phyloP scores from a whole-genome alignment of 2,113 vertebrate genomes.

The Genyomyrus donnyi region DNA sequence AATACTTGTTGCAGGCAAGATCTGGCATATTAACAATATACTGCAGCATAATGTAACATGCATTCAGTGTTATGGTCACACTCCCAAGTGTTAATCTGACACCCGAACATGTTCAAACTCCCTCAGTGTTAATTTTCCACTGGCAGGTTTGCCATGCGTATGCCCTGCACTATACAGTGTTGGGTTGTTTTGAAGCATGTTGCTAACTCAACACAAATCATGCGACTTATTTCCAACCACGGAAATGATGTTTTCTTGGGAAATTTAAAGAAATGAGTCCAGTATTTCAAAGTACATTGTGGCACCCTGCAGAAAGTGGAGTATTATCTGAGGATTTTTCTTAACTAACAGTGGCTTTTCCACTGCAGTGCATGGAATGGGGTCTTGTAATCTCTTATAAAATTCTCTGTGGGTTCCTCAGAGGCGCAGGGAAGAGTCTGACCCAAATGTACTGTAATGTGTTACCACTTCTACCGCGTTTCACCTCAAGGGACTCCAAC shows the following conservation, averaged over 20 bases:
- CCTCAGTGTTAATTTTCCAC: neutral
- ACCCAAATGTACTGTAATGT: neutral
- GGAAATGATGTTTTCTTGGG: neutral
- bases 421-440: neutral
- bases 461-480: neutral
- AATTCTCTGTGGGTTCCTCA: neutral
- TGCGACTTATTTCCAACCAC: neutral
- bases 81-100: neutral
- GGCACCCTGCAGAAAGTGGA: neutral
- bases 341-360: neutral
- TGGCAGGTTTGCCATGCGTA: neutral
- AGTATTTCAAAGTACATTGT: neutral
- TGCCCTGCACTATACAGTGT: neutral
- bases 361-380: neutral
- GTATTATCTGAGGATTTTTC: neutral
- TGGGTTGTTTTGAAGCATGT: neutral
- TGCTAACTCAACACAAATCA: neutral
- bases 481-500: neutral
- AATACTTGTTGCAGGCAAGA: neutral
- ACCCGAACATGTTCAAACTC: neutral
- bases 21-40: neutral
- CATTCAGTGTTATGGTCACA: neutral
- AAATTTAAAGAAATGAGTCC: neutral
- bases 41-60: neutral
- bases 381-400: neutral